Base-by-base conservation (phyloP, 2,888 invertebrate genomes). In the Apomyelois bistriatella region DNA sequence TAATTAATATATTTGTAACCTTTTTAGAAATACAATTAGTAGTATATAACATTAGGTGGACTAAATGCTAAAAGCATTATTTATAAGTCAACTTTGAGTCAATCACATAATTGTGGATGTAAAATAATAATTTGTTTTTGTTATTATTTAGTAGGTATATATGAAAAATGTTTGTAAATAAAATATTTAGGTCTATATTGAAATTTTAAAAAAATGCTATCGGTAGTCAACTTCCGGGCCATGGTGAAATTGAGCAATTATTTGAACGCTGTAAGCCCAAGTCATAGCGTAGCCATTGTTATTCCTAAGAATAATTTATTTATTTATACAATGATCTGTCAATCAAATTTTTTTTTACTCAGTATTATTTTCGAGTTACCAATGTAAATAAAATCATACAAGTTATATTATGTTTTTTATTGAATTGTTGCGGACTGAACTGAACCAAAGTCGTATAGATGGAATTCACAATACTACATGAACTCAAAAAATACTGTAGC, bases 331-430 rank as follows among this genome's bases (percentile, higher is more conserved):
- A 15, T 15, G 47, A 51, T 40, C 47, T 35, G 54, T 36, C 38
- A 22, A 51, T 32, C 38, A 30, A 47, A 35, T 35, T 2, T 35
- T 52, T 52, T 7, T 51, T 40, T 48, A 43, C 9, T 52, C 36
- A 28, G 36, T 43, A 43, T 43, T 43, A 78, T 81, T 76, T 64
- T 63, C 67, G 43, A 43, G 43, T 79, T 74, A 71, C 71, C 74
- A 74, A 52, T 79, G 78, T 82, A 79, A 74, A 82, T 79, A 76
- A 64, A 76, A 68, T 72, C 70, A 77, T 76, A 77, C 64, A 62
- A 63, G 17, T 57, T 60, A 61, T 63, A 63, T 46, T 2, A 57
- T 67, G 68, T 61, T 70, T 64, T 57, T 57, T 28, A 17, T 15
- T 22, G 41, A 30, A 35, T n/a, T 22, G 16, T 17, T 36, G 13